A percentile compares a stretch with the other conserved stretches of the same genome.
Evolutionary conservation across 2,797 vertebrate genomes (phyloP).

Genomic region (Anas bahamensis): DNA sequence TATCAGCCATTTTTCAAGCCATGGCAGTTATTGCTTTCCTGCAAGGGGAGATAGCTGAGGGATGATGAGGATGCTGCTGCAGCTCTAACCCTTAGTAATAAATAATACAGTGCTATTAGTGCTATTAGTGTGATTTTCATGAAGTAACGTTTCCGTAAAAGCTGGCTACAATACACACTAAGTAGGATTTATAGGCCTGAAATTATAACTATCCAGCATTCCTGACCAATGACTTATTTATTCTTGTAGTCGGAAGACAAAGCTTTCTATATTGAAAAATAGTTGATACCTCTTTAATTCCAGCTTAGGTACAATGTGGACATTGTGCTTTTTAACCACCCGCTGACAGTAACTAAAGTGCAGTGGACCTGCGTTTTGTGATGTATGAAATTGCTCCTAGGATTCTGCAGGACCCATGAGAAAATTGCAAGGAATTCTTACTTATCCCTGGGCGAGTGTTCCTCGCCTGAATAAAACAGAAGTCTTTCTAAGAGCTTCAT

Average conservation of each 20-base stretch:
- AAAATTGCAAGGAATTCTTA: conserved; percentile 66
- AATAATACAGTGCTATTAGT: not conserved
- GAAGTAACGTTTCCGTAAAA: not conserved
- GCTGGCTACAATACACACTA: not conserved
- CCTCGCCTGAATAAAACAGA: not conserved
- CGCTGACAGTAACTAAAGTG: conserved; percentile 31
- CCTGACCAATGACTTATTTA: conserved; percentile 20
- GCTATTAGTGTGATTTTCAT: not conserved
- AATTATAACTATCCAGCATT: conserved; percentile 38
- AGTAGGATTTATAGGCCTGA: conserved; percentile 22
- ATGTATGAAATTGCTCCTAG: conserved; percentile 46
- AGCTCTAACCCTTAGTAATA: not conserved
- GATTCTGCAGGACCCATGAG: conserved; percentile 32
- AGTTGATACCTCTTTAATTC: conserved; percentile 52
- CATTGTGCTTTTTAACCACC: conserved; percentile 49
- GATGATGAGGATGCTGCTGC: not conserved
- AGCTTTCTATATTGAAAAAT: conserved; percentile 52
- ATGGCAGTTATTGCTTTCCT: not conserved
- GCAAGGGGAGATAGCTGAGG: not conserved
- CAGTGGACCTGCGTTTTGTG: conserved; percentile 37
- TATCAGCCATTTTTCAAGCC: not conserved
- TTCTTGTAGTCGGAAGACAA: conserved; percentile 35
- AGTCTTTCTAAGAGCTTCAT: conserved; percentile 32
- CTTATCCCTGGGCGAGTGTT: conserved; percentile 24
- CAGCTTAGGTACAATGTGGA: conserved; percentile 13